These are phyloP conservation scores for Aplodontia rufa DNA, from an alignment of 2,113 vertebrate genomes.

Conservation along the genomic window DNA sequence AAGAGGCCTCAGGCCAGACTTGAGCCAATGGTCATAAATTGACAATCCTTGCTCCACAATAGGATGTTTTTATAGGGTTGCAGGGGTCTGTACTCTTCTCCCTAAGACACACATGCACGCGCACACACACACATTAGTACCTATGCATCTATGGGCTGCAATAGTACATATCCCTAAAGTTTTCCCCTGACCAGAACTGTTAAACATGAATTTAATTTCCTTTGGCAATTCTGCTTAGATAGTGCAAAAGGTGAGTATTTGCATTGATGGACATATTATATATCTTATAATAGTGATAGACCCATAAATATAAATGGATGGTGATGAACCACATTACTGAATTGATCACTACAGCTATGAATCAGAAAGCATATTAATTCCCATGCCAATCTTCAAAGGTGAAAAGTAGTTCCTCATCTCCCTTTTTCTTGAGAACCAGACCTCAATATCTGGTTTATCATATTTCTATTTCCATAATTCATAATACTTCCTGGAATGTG, in stretches of 20 bases:
- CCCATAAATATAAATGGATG: background rate
- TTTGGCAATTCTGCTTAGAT: background rate
- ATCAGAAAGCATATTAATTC: background rate
- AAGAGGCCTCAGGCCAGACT: background rate
- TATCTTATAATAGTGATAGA: background rate
- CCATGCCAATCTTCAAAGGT: background rate
- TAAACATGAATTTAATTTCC: background rate
- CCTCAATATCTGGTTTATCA: background rate
- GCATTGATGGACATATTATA: background rate
- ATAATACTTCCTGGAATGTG: background rate
- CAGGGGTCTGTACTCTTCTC: too few relatives aligned
- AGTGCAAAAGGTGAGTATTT: background rate
- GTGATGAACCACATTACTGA: background rate
- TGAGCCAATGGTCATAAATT: background rate
- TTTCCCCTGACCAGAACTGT: background rate
- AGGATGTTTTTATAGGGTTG: background rate
- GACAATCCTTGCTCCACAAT: background rate
- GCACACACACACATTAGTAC: accelerated
- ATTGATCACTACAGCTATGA: background rate
- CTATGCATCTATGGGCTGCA: background rate
- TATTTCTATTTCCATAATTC: background rate
- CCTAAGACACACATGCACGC: accelerated
- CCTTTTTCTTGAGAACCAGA: background rate
- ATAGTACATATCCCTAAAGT: background rate
- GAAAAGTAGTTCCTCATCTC: background rate